Conservation (phyloP, 2,888 invertebrate species). For the Eristalinus aeneus region DNA sequence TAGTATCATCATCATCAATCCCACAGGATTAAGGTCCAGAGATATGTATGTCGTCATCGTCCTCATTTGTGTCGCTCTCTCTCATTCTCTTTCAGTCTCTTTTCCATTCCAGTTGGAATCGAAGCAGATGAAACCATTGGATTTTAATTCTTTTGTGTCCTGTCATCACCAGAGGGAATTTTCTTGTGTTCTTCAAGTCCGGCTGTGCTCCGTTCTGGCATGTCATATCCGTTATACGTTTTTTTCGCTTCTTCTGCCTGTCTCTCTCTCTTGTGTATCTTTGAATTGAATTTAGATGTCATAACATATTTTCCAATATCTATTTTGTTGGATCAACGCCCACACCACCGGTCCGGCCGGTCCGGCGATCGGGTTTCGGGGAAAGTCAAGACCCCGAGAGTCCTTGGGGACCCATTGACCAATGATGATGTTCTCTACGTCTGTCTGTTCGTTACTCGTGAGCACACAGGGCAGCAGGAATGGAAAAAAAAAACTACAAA, state of each 20-base stretch:
- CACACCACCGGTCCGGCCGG: background rate
- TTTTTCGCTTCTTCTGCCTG: background rate
- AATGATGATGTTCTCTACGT: constrained; percentile 61
- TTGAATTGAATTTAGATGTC: constrained; percentile 70
- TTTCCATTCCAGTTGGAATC: constrained; percentile 47
- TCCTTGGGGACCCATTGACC: constrained; percentile 70
- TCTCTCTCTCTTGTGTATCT: constrained; percentile 11
- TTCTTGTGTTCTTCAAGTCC: constrained; percentile 29
- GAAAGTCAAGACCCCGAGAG: constrained; percentile 56
- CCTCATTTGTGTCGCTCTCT: background rate
- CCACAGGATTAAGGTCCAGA: constrained; percentile 63
- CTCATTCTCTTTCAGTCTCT: constrained; percentile 2
- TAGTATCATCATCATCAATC: constrained; percentile 52
- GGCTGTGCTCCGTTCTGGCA: constrained; percentile 28
- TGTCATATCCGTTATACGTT: constrained; percentile 56
- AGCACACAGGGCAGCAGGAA: background rate
- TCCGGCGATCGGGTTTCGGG: background rate
- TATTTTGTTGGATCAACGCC: constrained; percentile 66
- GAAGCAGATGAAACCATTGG: constrained; percentile 69
- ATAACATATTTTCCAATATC: constrained; percentile 71
- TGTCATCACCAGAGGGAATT: constrained; percentile 71
- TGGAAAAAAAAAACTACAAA: constrained; percentile 31
- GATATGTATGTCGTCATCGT: background rate
- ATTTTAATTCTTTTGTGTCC: constrained; percentile 72
- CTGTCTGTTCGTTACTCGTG: background rate